These are phyloP conservation scores for Neodiprion virginianus DNA, from an alignment of 1,140 invertebrate species.

Conservation along the genomic window DNA sequence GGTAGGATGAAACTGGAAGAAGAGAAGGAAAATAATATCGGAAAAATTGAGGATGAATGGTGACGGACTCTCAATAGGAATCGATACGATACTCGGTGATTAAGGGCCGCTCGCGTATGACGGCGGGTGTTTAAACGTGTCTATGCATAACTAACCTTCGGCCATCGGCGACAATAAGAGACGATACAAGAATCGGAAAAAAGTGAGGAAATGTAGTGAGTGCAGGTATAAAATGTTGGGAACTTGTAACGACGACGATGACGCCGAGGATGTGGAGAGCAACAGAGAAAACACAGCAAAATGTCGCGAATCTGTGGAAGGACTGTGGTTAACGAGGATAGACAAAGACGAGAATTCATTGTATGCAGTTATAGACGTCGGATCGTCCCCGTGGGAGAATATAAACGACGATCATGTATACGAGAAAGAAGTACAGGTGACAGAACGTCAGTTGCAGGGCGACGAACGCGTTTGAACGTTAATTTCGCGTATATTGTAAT, in stretches of 20 bases:
- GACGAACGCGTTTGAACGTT: no score
- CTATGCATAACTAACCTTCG: slow-evolving; percentile 16
- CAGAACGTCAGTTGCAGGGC: not conserved
- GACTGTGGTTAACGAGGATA: slow-evolving; percentile 52
- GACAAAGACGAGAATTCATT: not conserved
- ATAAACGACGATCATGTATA: slow-evolving; percentile 10
- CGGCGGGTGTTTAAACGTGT: slow-evolving; percentile 11
- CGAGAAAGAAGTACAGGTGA: slow-evolving; percentile 11
- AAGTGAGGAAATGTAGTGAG: slow-evolving; percentile 43
- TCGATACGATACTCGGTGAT: slow-evolving; percentile 2
- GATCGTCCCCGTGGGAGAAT: not conserved
- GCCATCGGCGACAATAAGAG: not conserved
- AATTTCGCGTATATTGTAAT: no score
- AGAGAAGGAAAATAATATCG: slow-evolving; percentile 17
- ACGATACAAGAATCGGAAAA: slow-evolving; percentile 13
- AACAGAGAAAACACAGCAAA: slow-evolving; percentile 36
- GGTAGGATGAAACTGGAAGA: not conserved
- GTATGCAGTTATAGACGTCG: not conserved
- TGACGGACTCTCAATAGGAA: slow-evolving; percentile 14
- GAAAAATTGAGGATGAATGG: slow-evolving; percentile 14
- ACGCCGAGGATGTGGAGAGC: slow-evolving; percentile 60
- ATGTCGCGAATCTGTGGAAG: slow-evolving; percentile 51
- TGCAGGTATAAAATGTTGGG: slow-evolving; percentile 25
- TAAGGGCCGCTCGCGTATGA: not conserved
- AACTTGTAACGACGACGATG: slow-evolving; percentile 48